These are phyloP conservation scores for Chloroclystis v-ata DNA, from an alignment of 2,888 invertebrate genomes.

Conservation along the genomic window DNA sequence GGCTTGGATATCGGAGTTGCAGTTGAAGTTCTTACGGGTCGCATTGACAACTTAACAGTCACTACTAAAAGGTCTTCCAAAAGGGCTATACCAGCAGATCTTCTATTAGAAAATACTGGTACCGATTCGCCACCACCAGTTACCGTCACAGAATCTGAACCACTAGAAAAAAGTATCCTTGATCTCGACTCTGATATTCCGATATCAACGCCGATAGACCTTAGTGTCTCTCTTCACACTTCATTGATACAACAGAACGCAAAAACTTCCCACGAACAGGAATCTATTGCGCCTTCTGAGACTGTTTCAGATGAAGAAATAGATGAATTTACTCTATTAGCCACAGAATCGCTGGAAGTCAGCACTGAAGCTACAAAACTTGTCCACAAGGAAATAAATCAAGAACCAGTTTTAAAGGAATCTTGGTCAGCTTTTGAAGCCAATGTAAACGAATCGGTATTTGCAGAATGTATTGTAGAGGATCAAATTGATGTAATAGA, in stretches of 20 bases:
- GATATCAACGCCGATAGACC: slow-evolving; percentile 83
- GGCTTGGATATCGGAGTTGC: slow-evolving; percentile 90
- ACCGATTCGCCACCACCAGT: slow-evolving; percentile 38
- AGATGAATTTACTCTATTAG: slow-evolving; percentile 87
- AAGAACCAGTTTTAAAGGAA: slow-evolving; percentile 67
- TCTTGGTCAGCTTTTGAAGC: slow-evolving; percentile 84
- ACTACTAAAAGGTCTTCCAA: slow-evolving; percentile 74
- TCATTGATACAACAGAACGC: slow-evolving; percentile 69
- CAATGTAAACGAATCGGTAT: slow-evolving; percentile 64
- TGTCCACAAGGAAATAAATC: slow-evolving; percentile 58
- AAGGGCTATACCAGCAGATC: slow-evolving; percentile 81
- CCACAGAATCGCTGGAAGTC: slow-evolving; percentile 83
- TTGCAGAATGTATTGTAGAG: slow-evolving; percentile 67
- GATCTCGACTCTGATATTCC: slow-evolving; percentile 85
- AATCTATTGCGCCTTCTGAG: slow-evolving; percentile 26
- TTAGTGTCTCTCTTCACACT: slow-evolving; percentile 81
- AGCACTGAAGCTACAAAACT: slow-evolving; percentile 74
- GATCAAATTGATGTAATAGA: slow-evolving; percentile 67
- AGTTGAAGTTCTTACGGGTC: slow-evolving; percentile 91
- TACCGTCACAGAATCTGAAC: slow-evolving; percentile 75
- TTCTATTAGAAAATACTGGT: slow-evolving; percentile 81
- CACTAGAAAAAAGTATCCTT: slow-evolving; percentile 82
- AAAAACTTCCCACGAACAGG: slow-evolving; percentile 35
- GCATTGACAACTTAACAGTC: slow-evolving; percentile 85
- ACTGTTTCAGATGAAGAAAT: slow-evolving; percentile 78